Conservation (phyloP, 2,888 invertebrate species). For the Hanleya hanleyi region DNA sequence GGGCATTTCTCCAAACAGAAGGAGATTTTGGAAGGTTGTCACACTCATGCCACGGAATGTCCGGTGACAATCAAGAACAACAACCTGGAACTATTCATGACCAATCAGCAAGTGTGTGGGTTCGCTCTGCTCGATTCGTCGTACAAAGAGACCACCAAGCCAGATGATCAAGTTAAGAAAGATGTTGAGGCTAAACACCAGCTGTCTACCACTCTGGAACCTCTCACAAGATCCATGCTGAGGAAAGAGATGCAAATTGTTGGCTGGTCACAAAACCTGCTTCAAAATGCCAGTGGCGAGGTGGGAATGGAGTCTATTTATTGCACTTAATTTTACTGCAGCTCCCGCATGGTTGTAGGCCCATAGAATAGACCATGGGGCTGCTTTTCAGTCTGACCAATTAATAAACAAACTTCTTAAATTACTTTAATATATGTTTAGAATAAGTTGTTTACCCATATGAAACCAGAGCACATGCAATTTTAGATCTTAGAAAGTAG, state of each 20-base stretch:
- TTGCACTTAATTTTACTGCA: too few species aligned
- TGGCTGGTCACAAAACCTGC: conserved; percentile 60
- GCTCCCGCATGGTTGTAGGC: too few species aligned
- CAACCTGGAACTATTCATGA: conserved; percentile 14
- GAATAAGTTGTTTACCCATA: too few species aligned
- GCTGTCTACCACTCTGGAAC: conserved; percentile 41
- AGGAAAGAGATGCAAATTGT: conserved; percentile 52
- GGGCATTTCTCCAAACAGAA: background rate
- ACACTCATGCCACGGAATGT: conserved; percentile 35
- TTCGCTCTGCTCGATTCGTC: conserved; percentile 45
- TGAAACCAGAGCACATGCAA: too few species aligned
- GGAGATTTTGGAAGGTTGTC: conserved; percentile 5
- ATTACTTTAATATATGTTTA: too few species aligned
- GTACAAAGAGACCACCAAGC: conserved; percentile 26
- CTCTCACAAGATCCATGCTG: conserved; percentile 36
- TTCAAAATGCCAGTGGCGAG: conserved; percentile 56
- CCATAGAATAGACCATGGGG: too few species aligned
- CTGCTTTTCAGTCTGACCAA: too few species aligned
- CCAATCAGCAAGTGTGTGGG: conserved; percentile 27
- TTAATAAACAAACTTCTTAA: too few species aligned
- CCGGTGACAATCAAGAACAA: conserved; percentile 28
- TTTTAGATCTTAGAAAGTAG: too few species aligned
- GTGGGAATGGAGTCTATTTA: too few species aligned
- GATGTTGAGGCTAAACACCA: conserved; percentile 32
- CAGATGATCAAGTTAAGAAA: conserved; percentile 22